Evolutionary conservation across 2,888 invertebrate species (phyloP), one percentile per base, ranked within the genome.

Genomic region (Tubulanus polymorphus): DNA sequence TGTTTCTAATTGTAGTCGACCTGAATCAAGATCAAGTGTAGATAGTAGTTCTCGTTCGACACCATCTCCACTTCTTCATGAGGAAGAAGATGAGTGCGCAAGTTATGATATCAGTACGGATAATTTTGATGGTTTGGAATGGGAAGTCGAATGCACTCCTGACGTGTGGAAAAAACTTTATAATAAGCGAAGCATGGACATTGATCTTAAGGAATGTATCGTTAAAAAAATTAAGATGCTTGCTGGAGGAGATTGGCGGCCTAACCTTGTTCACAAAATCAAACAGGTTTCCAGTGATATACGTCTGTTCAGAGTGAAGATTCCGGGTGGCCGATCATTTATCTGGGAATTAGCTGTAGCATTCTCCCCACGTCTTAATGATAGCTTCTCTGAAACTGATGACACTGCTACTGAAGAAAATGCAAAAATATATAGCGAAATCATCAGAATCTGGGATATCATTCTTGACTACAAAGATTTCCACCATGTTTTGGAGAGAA

Each of bases 71-170:
- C n/a, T n/a, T n/a, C n/a, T n/a, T n/a, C n/a, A n/a, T 41, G n/a
- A 53, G 23, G 26, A 48, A 20, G 35, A 26, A 15, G 50, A 32
- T 20, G 23, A 32, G 2, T 32, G 27, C 10, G 35, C 12, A 15
- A 25, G 20, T 37, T 23, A 25, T 8, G 32, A 53, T 18, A 50
- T 63, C n/a, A 62, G 62, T 53, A 55, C 55, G 1, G 49, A 64
- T 59, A 60, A 60, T 5, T 70, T 73, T 64, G 70, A 71, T 47
- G 66, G 68, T 48, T 52, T 72, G 41, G 67, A 64, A 23, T 72
- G 72, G 73, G 72, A 73, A 35, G 66, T 73, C n/a, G 72, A 72
- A 50, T 73, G 72, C 57, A 73, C 73, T 12, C 65, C 66, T 6
- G 68, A 68, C 23, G 68, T 67, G 20, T 68, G 68, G 68, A 71